Base-by-base conservation (phyloP, 1,140 invertebrate genomes). In the Acromyrmex echinatior region DNA sequence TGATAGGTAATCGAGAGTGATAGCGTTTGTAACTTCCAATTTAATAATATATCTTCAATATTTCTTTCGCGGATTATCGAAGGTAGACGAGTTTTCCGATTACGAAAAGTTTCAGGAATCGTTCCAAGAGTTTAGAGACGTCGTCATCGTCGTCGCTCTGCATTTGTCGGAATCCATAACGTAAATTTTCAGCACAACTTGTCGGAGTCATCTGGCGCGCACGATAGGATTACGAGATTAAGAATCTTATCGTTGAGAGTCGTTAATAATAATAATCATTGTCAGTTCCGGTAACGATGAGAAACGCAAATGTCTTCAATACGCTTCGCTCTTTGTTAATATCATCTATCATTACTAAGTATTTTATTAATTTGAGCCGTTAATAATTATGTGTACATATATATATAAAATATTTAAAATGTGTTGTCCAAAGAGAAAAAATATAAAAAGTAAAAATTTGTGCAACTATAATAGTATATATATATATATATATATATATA, bases 181-280 rank as follows among this genome's bases (percentile, higher is more conserved):
- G 81, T 73, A 85, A 86, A 86, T 87, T 87, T 87, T 87, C 85
- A 86, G 39, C 85, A 62, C 78, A 80, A 88, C 89, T 90, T 91
- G 84, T 56, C 87, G 79, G 86, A 84, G 80, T 88, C 91, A 90
- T 84, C 80, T 60, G 56, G 80, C 80, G 80, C 78, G 71, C 84
- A 70, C 88, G 90, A 91, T 92, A 87, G 90, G 91, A 92, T 92
- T 92, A 91, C 88, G 86, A 87, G 91, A 92, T 92, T 92, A 92
- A 90, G 87, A 86, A 89, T 91, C 88, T 91, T 88, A 86, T 73
- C 89, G 73, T 88, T 68, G 86, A 49, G 18, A 88, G 71, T 79
- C 91, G 88, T 92, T 92, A 89, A 88, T 91, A 92, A 91, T 91
- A 90, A 92, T 90, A 81, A 88, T 86, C 73, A 39, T 56, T 39